Evolutionary conservation across 2,113 vertebrate species (phyloP).

Genomic region (Perca schrenkii): DNA sequence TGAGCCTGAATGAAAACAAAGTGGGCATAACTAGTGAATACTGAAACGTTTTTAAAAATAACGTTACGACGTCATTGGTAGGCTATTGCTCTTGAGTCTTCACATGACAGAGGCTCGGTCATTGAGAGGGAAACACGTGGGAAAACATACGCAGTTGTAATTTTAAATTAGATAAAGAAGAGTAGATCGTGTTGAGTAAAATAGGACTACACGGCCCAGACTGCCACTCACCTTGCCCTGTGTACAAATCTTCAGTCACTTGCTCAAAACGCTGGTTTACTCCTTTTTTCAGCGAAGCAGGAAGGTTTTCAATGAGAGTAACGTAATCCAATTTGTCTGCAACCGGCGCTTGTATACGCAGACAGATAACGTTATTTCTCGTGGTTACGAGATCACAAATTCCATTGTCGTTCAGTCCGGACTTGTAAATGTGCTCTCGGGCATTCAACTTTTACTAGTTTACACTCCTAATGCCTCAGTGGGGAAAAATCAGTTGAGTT

Average conservation of each 20-base stretch:
- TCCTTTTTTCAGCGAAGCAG: conserved; percentile 6
- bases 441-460: conserved; percentile 42
- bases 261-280: background rate
- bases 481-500: background rate
- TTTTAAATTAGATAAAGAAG: background rate
- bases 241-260: background rate
- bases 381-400: conserved; percentile 26
- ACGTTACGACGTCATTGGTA: background rate
- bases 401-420: conserved; percentile 39
- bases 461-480: background rate
- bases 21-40: accelerated
- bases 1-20: background rate
- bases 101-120: background rate
- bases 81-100: background rate
- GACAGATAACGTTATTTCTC: conserved; percentile 22
- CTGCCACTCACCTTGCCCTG: conserved; percentile 60
- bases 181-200: background rate
- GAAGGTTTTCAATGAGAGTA: conserved; percentile 12
- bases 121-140: background rate
- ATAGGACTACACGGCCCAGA: background rate
- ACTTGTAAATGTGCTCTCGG: conserved; percentile 21
- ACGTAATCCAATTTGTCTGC: conserved; percentile 24
- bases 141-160: background rate
- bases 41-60: background rate
- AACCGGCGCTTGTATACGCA: conserved; percentile 22